These are phyloP conservation scores for Calameuta pallipes DNA, from an alignment of 2,888 invertebrate species.

Conservation along the genomic window DNA sequence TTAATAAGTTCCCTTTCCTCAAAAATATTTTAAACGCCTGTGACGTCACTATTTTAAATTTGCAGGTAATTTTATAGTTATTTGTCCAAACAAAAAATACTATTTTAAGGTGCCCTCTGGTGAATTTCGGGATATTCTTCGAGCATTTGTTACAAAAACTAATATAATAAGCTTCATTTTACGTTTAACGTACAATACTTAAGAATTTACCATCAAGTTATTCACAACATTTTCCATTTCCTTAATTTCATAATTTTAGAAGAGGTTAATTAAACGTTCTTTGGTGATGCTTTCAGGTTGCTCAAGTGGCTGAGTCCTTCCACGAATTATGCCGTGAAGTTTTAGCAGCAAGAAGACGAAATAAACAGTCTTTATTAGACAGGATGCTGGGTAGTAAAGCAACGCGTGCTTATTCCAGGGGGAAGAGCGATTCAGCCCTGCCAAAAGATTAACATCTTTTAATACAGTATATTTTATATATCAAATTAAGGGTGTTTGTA, in stretches of 20 bases:
- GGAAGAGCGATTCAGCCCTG: slow-evolving; percentile 89
- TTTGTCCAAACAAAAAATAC: too few species aligned
- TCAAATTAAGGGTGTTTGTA: background rate
- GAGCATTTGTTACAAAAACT: background rate
- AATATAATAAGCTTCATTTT: background rate
- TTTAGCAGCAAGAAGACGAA: slow-evolving; percentile 80
- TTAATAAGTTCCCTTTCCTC: too few species aligned
- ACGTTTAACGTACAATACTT: background rate
- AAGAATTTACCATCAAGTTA: background rate
- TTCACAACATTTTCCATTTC: background rate
- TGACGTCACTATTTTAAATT: too few species aligned
- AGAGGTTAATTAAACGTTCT: background rate
- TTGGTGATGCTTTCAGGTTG: slow-evolving; percentile 65
- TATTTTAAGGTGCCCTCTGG: too few species aligned
- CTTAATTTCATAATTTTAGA: background rate
- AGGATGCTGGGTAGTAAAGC: slow-evolving; percentile 85
- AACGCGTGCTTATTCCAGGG: slow-evolving; percentile 81
- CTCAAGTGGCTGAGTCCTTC: slow-evolving; percentile 86
- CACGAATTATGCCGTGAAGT: slow-evolving; percentile 88
- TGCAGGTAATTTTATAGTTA: too few species aligned
- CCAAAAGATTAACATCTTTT: slow-evolving; percentile 76
- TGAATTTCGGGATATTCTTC: too few species aligned
- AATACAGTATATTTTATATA: background rate
- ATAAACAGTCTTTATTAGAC: slow-evolving; percentile 80
- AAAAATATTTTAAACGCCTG: too few species aligned